Conservation (phyloP, 2,113 vertebrate species). For the Pedionomus torquatus region DNA sequence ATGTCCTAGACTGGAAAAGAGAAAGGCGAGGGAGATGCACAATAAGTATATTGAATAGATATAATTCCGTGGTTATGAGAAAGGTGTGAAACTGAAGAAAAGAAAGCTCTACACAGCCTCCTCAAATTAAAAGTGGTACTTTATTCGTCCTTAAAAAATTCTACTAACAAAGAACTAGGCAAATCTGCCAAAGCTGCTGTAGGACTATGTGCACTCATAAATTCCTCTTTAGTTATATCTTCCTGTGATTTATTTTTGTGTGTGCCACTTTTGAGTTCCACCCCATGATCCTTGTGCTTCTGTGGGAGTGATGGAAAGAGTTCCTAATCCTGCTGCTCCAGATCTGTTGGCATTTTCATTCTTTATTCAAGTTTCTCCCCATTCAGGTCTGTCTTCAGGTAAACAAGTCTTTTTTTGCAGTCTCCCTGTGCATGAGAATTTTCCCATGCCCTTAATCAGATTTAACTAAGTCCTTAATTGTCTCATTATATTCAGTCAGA, state of each 20-base stretch:
- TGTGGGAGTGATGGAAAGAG: neutral
- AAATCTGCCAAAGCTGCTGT: neutral
- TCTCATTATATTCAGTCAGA: neutral
- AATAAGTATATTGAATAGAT: neutral
- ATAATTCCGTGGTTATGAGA: neutral
- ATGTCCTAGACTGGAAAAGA: neutral
- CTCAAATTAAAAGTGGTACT: neutral
- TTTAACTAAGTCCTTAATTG: slow-evolving; percentile 15
- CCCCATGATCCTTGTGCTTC: neutral
- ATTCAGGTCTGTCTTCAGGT: neutral
- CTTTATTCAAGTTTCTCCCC: neutral
- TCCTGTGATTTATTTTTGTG: neutral
- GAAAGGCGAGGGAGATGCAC: neutral
- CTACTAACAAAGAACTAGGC: neutral
- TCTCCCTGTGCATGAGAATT: neutral
- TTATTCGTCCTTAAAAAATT: neutral
- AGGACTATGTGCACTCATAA: neutral
- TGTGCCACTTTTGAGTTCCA: neutral
- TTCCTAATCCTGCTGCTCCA: neutral
- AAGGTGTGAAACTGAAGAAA: neutral
- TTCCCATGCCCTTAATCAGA: neutral
- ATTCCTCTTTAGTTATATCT: neutral
- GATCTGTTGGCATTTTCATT: neutral
- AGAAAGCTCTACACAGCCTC: neutral
- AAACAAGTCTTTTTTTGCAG: neutral